A percentile compares a stretch with the other conserved stretches of the same genome.
Conservation (phyloP, 2,888 invertebrate genomes). For the Mechanitis mazaeus region DNA sequence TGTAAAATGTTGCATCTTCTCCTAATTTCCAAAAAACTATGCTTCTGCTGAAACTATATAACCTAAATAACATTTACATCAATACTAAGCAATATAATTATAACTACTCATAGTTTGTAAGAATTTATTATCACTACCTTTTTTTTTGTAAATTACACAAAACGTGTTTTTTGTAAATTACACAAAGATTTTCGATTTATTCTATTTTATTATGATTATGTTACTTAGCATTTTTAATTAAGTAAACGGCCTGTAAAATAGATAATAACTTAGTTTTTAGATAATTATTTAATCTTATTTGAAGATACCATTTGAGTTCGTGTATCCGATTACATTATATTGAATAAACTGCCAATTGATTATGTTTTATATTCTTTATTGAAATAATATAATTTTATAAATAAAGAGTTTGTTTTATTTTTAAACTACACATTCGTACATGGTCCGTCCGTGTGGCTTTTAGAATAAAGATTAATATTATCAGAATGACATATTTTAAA, state of each 20-base stretch:
- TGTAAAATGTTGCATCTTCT: conserved; percentile 23
- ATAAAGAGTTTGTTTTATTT: conserved; percentile 39
- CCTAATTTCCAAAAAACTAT: conserved; percentile 23
- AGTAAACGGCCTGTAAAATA: conserved; percentile 65
- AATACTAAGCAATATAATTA: conserved; percentile 63
- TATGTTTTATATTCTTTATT: conserved; percentile 58
- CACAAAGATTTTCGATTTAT: conserved; percentile 6
- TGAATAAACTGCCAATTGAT: conserved; percentile 57
- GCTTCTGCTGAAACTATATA: conserved; percentile 37
- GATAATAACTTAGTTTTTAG: conserved; percentile 47
- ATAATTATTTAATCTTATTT: conserved; percentile 41
- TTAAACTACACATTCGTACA: background rate
- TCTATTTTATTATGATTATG: conserved; percentile 17
- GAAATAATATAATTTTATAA: conserved; percentile 64
- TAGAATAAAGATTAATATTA: too few species aligned
- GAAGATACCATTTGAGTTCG: conserved; percentile 38
- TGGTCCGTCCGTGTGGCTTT: too few species aligned
- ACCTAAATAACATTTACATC: conserved; percentile 39
- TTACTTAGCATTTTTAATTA: conserved; percentile 35
- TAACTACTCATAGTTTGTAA: conserved; percentile 47
- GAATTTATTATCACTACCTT: conserved; percentile 44
- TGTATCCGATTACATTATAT: conserved; percentile 44
- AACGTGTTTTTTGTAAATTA: conserved; percentile 11
- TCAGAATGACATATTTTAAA: too few species aligned
- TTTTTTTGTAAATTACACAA: conserved; percentile 26